Evolutionary conservation across 2,797 vertebrate genomes (phyloP), one percentile per base, ranked within the genome.

Genomic region (Leptatherina wallacei): DNA sequence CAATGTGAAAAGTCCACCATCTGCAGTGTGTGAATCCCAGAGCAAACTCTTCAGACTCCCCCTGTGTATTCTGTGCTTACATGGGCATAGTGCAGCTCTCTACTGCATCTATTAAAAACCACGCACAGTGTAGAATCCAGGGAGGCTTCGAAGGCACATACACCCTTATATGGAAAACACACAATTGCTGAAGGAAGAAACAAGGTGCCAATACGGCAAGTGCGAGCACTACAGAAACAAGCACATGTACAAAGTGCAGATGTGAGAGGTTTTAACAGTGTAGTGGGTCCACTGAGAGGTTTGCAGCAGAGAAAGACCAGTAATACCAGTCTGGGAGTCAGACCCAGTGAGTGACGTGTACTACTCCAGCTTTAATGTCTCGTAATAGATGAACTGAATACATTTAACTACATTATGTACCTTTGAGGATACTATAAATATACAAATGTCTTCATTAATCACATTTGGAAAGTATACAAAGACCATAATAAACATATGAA

Each of bases 151-250:
- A 80, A 91, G 86, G 80, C 82, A 63, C 55, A 61, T 16, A 74
- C 80, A 69, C 70, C 93, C 94, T 93, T 94, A 93, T 94, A 95
- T 88, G 93, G 94, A 66, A 29, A 91, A 85, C 80, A 90, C 85
- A 85, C 75, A 75, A 55, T 55, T 27, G 74, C 77, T 72, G 51
- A 61, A 75, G 77, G 60, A 55, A 82, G 81, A 85, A 70, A 88
- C 79, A 24, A 88, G 85, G 89, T 92, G 87, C 91, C 89, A 91
- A 82, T 77, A 66, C 75, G 78, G 71, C 75, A 29, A 74, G 71
- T 75, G 63, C 30, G 32, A 55, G 69, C 73, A 42, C 22, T 29
- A 35, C 33, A 35, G 6, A 35, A 7, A 35, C 33, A 47, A 3
- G 20, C 18, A 18, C 44, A 49, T 4, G 4, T 8, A 20, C 20